phyloP scores from a whole-genome alignment of 1,140 invertebrate genomes.

The Diuraphis noxia region DNA sequence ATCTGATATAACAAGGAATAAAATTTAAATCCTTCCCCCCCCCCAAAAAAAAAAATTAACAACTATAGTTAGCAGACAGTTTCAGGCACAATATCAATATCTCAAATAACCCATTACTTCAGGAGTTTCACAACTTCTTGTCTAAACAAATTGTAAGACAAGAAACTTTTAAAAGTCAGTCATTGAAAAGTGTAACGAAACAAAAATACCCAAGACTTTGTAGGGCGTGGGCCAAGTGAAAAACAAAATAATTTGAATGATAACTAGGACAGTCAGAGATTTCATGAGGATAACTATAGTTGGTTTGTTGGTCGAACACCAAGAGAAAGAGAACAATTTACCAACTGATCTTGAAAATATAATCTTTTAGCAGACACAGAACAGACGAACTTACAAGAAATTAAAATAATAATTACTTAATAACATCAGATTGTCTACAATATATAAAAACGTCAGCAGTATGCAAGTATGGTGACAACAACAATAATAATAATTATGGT shows the following conservation, averaged over 20 bases:
- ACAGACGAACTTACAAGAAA: not conserved
- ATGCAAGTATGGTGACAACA: not conserved
- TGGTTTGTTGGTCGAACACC: not conserved
- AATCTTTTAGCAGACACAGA: too few relatives aligned
- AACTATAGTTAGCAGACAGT: not conserved
- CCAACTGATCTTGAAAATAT: too few relatives aligned
- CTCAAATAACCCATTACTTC: not conserved
- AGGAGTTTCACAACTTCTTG: not conserved
- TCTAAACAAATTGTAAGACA: not conserved
- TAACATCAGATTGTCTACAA: not conserved
- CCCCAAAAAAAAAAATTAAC: not conserved
- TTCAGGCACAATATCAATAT: not conserved
- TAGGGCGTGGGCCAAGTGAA: not conserved
- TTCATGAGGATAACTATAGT: not conserved
- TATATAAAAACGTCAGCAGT: not conserved
- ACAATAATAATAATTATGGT: not conserved
- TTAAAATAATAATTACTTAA: not conserved
- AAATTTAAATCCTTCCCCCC: not conserved
- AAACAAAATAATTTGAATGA: not conserved
- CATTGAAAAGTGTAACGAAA: not conserved
- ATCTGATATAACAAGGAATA: not conserved
- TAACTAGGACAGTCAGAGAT: not conserved
- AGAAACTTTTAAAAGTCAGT: not conserved
- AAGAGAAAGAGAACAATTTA: not conserved
- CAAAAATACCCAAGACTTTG: not conserved